A percentile compares a stretch with the other conserved stretches of the same genome.
Evolutionary conservation across 2,113 vertebrate species (phyloP).

Genomic region (Triplophysa tibetana): DNA sequence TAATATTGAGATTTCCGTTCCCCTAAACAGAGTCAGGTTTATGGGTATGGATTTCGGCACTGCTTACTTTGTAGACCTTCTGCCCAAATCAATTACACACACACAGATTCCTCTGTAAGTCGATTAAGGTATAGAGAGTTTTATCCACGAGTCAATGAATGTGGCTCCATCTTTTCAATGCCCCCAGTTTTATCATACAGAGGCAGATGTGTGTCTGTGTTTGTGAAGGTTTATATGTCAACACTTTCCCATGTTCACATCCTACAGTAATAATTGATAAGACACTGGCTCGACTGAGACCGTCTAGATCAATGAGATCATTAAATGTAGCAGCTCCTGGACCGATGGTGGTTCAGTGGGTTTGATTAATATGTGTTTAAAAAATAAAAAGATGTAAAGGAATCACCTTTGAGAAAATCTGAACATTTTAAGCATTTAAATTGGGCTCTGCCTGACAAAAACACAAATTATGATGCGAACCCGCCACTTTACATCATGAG

Average conservation of each 20-base stretch:
- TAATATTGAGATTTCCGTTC: conserved; percentile 28
- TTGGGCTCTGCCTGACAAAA: conserved; percentile 1
- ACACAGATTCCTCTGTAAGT: conserved; percentile 26
- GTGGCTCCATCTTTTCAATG: conserved; percentile 29
- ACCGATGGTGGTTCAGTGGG: neutral
- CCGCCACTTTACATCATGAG: conserved; percentile 2
- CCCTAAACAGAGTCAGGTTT: conserved; percentile 32
- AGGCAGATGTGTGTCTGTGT: conserved; percentile 21
- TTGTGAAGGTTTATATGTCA: conserved; percentile 18
- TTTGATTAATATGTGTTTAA: too few species aligned
- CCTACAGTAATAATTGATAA: conserved; percentile 35
- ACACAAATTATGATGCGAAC: conserved; percentile 1
- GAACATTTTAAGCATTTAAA: neutral
- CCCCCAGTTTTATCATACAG: neutral
- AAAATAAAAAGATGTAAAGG: neutral
- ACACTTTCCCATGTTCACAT: conserved; percentile 33
- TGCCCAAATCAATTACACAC: conserved; percentile 52
- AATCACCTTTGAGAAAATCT: neutral
- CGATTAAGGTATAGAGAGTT: conserved; percentile 35
- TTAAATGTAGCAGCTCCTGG: neutral
- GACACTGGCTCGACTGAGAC: conserved; percentile 14
- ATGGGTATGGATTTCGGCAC: conserved; percentile 49
- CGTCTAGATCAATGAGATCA: conserved; percentile 2
- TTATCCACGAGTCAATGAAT: conserved; percentile 31
- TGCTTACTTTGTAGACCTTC: conserved; percentile 44